phyloP scores from a whole-genome alignment of 2,113 vertebrate genomes.

The Procavia capensis region DNA sequence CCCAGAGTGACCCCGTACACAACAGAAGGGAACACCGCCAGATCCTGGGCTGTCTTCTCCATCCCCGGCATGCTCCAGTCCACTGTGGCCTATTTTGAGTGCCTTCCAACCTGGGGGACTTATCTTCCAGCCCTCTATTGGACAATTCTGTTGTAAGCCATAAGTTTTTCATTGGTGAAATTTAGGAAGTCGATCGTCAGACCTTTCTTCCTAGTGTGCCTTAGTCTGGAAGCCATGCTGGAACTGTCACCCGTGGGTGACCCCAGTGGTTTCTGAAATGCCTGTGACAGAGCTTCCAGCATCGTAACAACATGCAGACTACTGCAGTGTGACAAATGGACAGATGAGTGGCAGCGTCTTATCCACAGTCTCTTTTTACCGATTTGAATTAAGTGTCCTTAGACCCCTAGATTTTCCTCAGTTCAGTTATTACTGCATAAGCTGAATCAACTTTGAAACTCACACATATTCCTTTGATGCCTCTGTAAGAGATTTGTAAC shows the following conservation, averaged over 20 bases:
- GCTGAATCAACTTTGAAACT: constrained; percentile 20
- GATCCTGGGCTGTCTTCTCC: neutral
- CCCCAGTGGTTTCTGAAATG: too few relatives aligned
- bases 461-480: constrained; percentile 1
- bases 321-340: neutral
- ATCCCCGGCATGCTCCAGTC: too few relatives aligned
- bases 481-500: neutral
- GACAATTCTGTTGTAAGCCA: too few relatives aligned
- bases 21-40: neutral
- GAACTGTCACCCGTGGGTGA: neutral
- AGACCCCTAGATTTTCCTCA: neutral
- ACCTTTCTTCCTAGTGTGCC: neutral
- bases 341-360: neutral
- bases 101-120: too few relatives aligned
- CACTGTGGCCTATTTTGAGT: too few relatives aligned
- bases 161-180: too few relatives aligned
- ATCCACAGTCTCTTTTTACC: rapidly evolving
- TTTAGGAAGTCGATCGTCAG: neutral
- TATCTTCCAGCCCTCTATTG: too few relatives aligned
- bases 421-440: neutral
- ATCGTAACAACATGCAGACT: neutral
- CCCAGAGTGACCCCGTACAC: neutral
- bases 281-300: neutral
- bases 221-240: too few relatives aligned
- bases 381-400: neutral